Base-by-base conservation (phyloP, 2,113 vertebrate species). In the Bambusicola thoracicus region DNA sequence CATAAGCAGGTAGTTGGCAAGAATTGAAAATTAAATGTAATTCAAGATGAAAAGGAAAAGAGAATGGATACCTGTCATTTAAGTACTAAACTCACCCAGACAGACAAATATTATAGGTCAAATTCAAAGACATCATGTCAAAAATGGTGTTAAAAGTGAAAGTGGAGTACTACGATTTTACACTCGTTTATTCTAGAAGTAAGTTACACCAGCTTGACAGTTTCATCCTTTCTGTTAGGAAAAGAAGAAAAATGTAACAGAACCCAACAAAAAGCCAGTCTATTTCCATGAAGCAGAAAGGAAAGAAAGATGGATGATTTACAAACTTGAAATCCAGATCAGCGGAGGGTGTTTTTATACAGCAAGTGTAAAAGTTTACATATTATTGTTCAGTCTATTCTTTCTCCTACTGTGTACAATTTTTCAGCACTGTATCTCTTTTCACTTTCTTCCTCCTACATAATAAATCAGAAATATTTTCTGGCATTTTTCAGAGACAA, bases 381-480 rank as follows among this genome's bases (percentile, higher is more conserved):
- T 94, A 96, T 91, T 86, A 90, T 87, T 97, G 62, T 87, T 94
- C 53, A 82, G 93, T 75, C 53, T 53, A 38, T 67, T 70, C 70
- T 95, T 76, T 94, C 76, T 94, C 94, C 80, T 81, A 81, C 69
- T 49, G 53, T 15, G 74, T 29, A 83, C 82, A 76, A 75, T 92
- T 97, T 97, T 90, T 95, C 80, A 93, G 85, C 56, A 30, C 46
- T 16, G 1, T 67, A 73, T 95, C 87, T 94, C 94, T 95, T 94
- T 56, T 95, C 68, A 85, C 48, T 66, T 67, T 81, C 48, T 49
- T 88, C 90, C 75, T 96, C 75, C 85, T 82, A 67, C 62, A 58
- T 89, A 94, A 97, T 95, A 97, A 96, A 97, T 96, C 97, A 96
- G 67, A 92, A 95, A 83, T 91, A 85, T 95, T 91, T 96, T 81